These are phyloP conservation scores for Mastacembelus armatus DNA, from an alignment of 2,797 vertebrate genomes.

Conservation along the genomic window DNA sequence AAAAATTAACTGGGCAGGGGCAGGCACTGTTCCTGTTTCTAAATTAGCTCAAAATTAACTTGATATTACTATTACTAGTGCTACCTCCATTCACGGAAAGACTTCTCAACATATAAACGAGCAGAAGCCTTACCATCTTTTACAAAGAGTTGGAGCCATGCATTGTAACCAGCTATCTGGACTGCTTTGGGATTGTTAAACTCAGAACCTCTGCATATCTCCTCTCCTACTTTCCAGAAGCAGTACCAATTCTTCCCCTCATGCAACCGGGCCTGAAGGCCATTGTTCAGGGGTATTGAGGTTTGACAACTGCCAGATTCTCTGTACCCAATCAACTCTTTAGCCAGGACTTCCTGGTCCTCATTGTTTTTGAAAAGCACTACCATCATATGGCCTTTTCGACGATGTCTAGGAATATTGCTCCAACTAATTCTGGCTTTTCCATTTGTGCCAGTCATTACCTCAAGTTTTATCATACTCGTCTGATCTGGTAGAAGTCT, in stretches of 20 bases:
- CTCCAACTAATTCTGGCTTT: constrained; percentile 59
- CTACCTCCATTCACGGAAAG: constrained; percentile 41
- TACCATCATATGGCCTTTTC: constrained; percentile 36
- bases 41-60: no score
- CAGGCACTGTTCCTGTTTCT: no score
- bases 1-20: no score
- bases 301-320: constrained; percentile 42
- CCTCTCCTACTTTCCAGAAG: constrained; percentile 50
- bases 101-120: constrained; percentile 45
- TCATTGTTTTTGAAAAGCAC: constrained; percentile 42
- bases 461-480: constrained; percentile 16
- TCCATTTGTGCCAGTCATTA: constrained; percentile 46
- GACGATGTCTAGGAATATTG: constrained; percentile 8
- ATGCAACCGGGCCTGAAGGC: constrained; percentile 64
- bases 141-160: constrained; percentile 55
- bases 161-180: constrained; percentile 18
- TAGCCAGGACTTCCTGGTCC: neutral
- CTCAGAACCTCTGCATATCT: constrained; percentile 49
- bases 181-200: constrained; percentile 32
- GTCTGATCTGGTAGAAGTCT: neutral
- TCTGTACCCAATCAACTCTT: neutral
- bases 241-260: constrained; percentile 20
- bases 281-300: constrained; percentile 49
- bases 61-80: no score
- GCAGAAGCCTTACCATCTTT: constrained; percentile 64